Evolutionary conservation across 2,888 invertebrate genomes (phyloP).

Genomic region (Nemapogon koenigi): DNA sequence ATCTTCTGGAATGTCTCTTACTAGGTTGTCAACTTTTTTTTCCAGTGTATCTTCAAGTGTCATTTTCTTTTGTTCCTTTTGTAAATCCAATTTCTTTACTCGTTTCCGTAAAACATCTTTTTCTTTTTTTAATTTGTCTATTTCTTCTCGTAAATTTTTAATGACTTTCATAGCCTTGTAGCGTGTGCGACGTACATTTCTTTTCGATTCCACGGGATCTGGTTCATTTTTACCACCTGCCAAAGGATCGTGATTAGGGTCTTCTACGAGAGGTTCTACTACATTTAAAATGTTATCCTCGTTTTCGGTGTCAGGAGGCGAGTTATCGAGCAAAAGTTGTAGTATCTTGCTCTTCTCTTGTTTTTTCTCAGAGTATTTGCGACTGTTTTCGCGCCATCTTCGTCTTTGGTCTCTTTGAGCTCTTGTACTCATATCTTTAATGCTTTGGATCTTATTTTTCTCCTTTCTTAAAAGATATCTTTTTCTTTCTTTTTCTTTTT

Average conservation of each 20-base stretch:
- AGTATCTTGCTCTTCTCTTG: not conserved
- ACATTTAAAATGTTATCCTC: constrained; percentile 1
- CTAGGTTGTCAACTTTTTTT: constrained; percentile 2
- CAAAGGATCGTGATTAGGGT: not conserved
- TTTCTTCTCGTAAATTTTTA: not conserved
- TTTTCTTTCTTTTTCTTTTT: constrained; percentile 5
- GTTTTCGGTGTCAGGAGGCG: not conserved
- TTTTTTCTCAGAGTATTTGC: not conserved
- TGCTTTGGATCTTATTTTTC: constrained; percentile 1
- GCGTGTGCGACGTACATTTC: not conserved
- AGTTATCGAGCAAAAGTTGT: not conserved
- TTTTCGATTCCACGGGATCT: not conserved
- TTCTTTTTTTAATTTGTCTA: constrained; percentile 1
- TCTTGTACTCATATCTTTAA: constrained; percentile 1
- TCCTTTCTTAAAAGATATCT: constrained; percentile 4
- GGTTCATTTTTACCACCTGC: not conserved
- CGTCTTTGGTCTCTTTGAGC: not conserved
- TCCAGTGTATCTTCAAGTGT: constrained; percentile 1
- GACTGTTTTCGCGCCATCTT: constrained; percentile 1
- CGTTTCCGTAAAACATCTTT: not conserved
- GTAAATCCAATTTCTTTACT: not conserved
- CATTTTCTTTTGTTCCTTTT: not conserved
- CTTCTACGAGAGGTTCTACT: not conserved
- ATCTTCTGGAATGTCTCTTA: not conserved
- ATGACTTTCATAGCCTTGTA: not conserved